A percentile compares a stretch with the other conserved stretches of the same genome.
phyloP scores from a whole-genome alignment of 2,888 invertebrate species.

The Euproctis similis region DNA sequence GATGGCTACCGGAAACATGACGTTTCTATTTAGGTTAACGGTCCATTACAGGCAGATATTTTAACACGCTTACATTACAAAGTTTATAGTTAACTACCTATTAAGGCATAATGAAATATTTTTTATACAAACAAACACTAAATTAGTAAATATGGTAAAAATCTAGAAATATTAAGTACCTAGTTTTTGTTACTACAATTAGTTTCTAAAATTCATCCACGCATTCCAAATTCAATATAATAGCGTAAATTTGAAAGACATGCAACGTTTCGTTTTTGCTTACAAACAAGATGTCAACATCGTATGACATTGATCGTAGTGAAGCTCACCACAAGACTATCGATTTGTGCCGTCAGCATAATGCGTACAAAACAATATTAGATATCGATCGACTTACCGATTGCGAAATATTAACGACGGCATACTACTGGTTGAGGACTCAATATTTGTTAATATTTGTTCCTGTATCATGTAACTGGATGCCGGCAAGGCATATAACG shows the following conservation, averaged over 20 bases:
- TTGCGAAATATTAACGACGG: constrained; percentile 79
- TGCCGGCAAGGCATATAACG: constrained; percentile 71
- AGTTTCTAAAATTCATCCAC: too few species aligned
- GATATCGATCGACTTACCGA: constrained; percentile 68
- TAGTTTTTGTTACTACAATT: too few species aligned
- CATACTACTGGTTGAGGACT: constrained; percentile 67
- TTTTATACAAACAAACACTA: too few species aligned
- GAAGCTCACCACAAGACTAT: constrained; percentile 33
- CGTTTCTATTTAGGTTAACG: constrained; percentile 31
- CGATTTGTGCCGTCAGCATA: constrained; percentile 36
- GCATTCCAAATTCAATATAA: too few species aligned
- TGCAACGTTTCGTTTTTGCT: not conserved
- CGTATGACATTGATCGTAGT: constrained; percentile 14
- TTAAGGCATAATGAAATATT: too few species aligned
- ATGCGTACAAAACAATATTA: constrained; percentile 33
- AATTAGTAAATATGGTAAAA: too few species aligned
- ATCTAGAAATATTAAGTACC: too few species aligned
- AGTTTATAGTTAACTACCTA: too few species aligned
- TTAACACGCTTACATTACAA: too few species aligned
- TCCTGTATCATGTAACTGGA: constrained; percentile 64
- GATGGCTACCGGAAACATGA: constrained; percentile 63
- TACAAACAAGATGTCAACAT: constrained; percentile 8
- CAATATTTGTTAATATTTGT: constrained; percentile 65
- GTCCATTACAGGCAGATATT: constrained; percentile 1
- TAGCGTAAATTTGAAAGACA: too few species aligned